Evolutionary conservation across 1,140 invertebrate genomes (phyloP).

Genomic region (Trachelipus rathkii): DNA sequence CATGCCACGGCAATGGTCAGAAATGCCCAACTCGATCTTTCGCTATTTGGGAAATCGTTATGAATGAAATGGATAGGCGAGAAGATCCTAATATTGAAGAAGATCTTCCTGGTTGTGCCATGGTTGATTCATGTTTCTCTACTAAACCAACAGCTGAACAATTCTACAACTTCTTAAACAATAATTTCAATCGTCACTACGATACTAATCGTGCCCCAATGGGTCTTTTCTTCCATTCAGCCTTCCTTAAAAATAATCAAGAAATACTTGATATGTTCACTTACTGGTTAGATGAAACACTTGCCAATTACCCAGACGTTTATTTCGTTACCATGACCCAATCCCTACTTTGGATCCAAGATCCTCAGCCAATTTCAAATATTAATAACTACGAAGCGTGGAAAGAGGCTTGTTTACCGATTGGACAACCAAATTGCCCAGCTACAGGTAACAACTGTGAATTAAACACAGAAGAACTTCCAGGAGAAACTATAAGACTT

Average conservation of each 20-base stretch:
- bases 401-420: constrained; percentile 84
- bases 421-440: constrained; percentile 73
- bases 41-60: constrained; percentile 96
- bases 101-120: constrained; percentile 86
- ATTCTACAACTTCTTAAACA: constrained; percentile 91
- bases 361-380: constrained; percentile 75
- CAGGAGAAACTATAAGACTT: constrained; percentile 85
- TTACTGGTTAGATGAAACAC: constrained; percentile 89
- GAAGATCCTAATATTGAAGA: constrained; percentile 88
- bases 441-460: constrained; percentile 64
- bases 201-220: constrained; percentile 87
- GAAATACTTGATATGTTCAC: constrained; percentile 89
- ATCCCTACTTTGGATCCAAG: constrained; percentile 95
- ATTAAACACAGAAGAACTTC: constrained; percentile 83
- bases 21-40: constrained; percentile 83
- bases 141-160: constrained; percentile 89
- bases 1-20: constrained; percentile 88
- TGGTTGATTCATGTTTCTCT: constrained; percentile 88
- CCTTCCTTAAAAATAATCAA: constrained; percentile 91
- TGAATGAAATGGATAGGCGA: constrained; percentile 88
- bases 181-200: constrained; percentile 94
- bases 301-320: constrained; percentile 81
- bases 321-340: constrained; percentile 97
- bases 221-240: constrained; percentile 91
- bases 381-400: constrained; percentile 88